Evolutionary conservation across 2,888 invertebrate genomes (phyloP), one percentile per base, ranked within the genome.

Genomic region (Dryomyza anilis): DNA sequence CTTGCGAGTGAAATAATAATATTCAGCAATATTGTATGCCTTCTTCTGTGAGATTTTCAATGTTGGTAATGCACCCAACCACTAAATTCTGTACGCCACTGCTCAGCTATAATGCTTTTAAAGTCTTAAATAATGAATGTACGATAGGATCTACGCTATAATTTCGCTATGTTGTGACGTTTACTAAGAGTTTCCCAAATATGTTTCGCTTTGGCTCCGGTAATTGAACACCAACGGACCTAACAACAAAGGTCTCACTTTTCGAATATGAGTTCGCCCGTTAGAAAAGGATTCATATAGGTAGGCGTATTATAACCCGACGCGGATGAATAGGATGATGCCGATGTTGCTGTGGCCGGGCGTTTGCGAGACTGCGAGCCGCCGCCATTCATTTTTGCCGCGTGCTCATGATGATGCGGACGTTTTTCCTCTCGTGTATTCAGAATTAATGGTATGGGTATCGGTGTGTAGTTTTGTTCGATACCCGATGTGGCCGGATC

Each of bases 251-350:
- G 12, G 1, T 3, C 64, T 77, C 79, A 79, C 72, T 79, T 79
- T 64, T 79, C 79, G 63, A 79, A 79, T 70, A 79, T 79, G 14
- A 79, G 74, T 68, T 79, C 79, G 53, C 80, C 79, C 64, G 79
- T 79, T 33, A 79, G 72, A 62, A 80, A 78, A 1, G 79, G 80
- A 75, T 80, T 80, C 69, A 79, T 73, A 59, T 80, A 79, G 30
- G 77, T 77, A 65, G 75, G 78, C 39, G 75, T 72, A 65, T 79
- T 78, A 58, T 79, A 79, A 45, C 76, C 75, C 53, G 76, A 74
- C 0, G 76, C 74, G n/a, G 74, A 73, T 56, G 76, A 72, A n/a
- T n/a, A n/a, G 0, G 76, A 72, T 16, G 78, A 74, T 39, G 75
- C 74, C 2, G 77, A 72, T 29, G 76, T 74, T 53, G 75, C 73